A percentile compares a stretch with the other conserved stretches of the same genome.
These are phyloP conservation scores for Ophonus ardosiacus DNA, from an alignment of 2,888 invertebrate genomes.

Conservation along the genomic window DNA sequence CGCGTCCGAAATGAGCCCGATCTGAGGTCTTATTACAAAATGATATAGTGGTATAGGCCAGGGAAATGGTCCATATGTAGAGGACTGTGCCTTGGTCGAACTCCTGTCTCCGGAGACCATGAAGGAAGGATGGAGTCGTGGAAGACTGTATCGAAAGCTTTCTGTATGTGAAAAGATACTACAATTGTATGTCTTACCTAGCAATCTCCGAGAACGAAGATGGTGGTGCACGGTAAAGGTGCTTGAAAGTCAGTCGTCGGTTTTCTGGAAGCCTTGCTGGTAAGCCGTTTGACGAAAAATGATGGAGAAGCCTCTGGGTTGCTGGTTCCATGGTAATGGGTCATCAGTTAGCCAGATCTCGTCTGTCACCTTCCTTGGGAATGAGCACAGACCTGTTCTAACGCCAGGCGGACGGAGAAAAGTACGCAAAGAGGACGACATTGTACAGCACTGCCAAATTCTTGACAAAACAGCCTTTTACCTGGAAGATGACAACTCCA, in stretches of 20 bases:
- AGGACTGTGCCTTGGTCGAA: too few species aligned
- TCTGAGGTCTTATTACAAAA: too few species aligned
- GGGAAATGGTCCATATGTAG: too few species aligned
- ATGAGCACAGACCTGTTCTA: background rate
- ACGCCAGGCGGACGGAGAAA: background rate
- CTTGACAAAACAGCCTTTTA: background rate
- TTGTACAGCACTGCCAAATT: background rate
- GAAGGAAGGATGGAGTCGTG: background rate
- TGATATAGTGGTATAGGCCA: too few species aligned
- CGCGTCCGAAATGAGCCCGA: too few species aligned
- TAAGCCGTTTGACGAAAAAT: background rate
- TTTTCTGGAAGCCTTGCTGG: background rate
- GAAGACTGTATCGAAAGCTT: background rate
- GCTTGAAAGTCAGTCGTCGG: background rate
- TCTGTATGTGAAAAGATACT: background rate
- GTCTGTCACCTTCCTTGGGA: background rate
- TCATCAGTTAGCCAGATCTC: background rate
- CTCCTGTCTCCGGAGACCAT: too few species aligned
- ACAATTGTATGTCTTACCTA: background rate
- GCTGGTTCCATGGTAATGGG: background rate
- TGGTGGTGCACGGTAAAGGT: background rate
- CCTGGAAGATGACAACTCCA: constrained; percentile 44
- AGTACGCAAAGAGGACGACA: background rate
- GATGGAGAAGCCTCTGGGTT: background rate
- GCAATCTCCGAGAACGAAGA: background rate